Evolutionary conservation across 2,797 vertebrate genomes (phyloP).

Genomic region (Urosaurus nigricauda): DNA sequence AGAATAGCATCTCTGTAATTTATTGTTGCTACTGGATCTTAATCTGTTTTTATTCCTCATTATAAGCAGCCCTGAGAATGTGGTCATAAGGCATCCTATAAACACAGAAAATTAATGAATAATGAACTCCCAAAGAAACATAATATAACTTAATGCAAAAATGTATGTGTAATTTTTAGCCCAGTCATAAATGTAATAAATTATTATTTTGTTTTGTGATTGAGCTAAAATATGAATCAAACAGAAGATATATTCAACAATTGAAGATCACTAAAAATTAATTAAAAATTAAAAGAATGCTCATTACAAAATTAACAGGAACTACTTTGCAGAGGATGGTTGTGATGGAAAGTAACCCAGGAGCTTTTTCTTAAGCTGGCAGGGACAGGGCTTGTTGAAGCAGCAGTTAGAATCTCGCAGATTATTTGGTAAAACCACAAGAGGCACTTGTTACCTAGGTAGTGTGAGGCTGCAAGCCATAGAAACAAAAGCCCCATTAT

Average conservation of each 20-base stretch:
- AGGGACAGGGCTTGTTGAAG: too few species aligned
- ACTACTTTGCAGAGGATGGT: background rate
- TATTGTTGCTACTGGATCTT: background rate
- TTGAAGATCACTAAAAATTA: background rate
- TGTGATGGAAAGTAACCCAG: background rate
- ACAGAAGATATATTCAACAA: background rate
- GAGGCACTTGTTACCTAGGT: background rate
- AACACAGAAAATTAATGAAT: background rate
- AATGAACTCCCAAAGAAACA: background rate
- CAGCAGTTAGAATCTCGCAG: too few species aligned
- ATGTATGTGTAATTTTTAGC: too few species aligned
- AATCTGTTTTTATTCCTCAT: background rate
- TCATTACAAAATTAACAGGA: background rate
- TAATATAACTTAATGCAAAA: background rate
- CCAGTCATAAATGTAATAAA: too few species aligned
- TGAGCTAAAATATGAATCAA: background rate
- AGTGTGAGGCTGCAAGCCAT: background rate
- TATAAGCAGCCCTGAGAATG: background rate
- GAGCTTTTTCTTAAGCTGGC: background rate
- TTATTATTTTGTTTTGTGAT: background rate
- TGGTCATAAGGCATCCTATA: background rate
- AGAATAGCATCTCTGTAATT: background rate
- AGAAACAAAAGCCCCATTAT: conserved; percentile 8
- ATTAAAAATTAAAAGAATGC: background rate
- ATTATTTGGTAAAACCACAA: background rate